phyloP scores from a whole-genome alignment of 2,888 invertebrate species.

The Hyposoter dolosus region DNA sequence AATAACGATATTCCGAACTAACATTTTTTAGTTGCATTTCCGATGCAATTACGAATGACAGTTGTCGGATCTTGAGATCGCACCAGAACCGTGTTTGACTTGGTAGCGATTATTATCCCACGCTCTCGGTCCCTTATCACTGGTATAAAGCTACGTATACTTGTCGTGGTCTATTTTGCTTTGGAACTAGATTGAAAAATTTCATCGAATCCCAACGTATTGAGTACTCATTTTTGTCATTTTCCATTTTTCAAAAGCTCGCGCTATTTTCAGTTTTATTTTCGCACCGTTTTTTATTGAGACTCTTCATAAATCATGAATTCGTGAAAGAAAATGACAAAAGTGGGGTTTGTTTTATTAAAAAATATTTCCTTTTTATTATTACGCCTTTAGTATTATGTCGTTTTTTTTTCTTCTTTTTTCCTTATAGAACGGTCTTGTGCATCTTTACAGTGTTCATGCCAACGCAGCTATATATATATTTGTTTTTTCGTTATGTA shows the following conservation, averaged over 20 bases:
- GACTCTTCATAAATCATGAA: conserved; percentile 16
- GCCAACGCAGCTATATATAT: conserved; percentile 50
- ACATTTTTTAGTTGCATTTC: background rate
- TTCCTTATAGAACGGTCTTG: conserved; percentile 73
- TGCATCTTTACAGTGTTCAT: conserved; percentile 77
- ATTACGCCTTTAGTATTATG: conserved; percentile 73
- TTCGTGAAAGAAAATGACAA: conserved; percentile 67
- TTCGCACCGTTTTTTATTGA: background rate
- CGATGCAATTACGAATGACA: conserved; percentile 35
- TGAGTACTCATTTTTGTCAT: conserved; percentile 40
- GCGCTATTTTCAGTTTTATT: conserved; percentile 4
- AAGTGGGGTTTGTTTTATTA: conserved; percentile 72
- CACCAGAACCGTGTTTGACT: conserved; percentile 2
- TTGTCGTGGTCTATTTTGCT: conserved; percentile 9
- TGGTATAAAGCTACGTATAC: conserved; percentile 61
- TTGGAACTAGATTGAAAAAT: conserved; percentile 25
- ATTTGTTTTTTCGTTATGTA: conserved; percentile 34
- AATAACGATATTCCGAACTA: conserved; percentile 35
- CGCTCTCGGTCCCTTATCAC: background rate
- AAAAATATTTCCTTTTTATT: conserved; percentile 78
- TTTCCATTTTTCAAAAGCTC: conserved; percentile 28
- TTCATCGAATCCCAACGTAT: conserved; percentile 14
- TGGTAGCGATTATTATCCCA: background rate
- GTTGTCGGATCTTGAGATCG: conserved; percentile 1
- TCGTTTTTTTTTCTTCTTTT: conserved; percentile 36